Evolutionary conservation across 2,888 invertebrate genomes (phyloP), one percentile per base, ranked within the genome.

Genomic region (Caenorhabditis drosophilae): DNA sequence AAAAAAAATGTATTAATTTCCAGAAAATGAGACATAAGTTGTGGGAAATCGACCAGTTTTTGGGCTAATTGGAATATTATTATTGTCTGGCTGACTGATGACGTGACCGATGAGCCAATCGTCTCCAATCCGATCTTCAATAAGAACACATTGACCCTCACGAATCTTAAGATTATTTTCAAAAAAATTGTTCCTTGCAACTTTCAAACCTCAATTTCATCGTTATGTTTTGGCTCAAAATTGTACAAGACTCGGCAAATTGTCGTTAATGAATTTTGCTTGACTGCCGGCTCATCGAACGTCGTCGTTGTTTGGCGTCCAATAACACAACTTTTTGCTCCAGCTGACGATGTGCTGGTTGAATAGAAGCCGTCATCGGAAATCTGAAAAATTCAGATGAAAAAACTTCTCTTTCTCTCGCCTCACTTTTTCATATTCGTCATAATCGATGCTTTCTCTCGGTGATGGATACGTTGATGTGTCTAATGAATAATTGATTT

Each of bases 361-460:
- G 61, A 63, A 47, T 73, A 73, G 60, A 76, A 76, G 0, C 75
- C 75, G 47, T 76, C 75, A 40, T 76, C 75, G 4, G 73, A 73
- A 9, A 76, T 76, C 68, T 70, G 42, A 27, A 11, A 11, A 16
- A 36, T 31, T 31, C 36, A 36, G 4, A n/a, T 36, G 11, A 11
- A 36, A 16, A 36, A 31, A 31, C 12, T 6, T 31, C 6, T 9
- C 6, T 9, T 31, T 31, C 12, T 31, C 31, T 9, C 6, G 31
- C 12, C 12, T 12, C 7, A 68, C 64, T 48, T 63, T 62, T 36
- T 73, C 73, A 36, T 73, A 73, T 12, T 73, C 73, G 11, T 73
- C 73, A 40, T 62, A 59, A 26, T 73, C 73, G 15, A 56, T 61
- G 36, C 61, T 64, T 11, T 54, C 58, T 41, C 41, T 38, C 18